Percentiles rank a stretch among this genome's conserved stretches.
phyloP scores from a whole-genome alignment of 2,797 vertebrate species.

The Sebastes umbrosus region DNA sequence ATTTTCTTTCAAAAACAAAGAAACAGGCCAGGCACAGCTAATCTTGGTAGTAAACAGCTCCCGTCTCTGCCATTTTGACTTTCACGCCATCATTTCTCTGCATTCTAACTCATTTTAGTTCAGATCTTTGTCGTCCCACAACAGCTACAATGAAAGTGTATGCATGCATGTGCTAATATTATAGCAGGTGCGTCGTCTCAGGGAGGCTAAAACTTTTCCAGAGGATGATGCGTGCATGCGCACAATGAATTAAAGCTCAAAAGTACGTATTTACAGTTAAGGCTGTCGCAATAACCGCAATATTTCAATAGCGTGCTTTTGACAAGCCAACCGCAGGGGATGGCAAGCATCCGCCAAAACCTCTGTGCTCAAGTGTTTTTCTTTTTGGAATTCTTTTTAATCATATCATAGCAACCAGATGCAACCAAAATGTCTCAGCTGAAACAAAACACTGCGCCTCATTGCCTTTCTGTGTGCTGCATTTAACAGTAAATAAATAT shows the following conservation, averaged over 20 bases:
- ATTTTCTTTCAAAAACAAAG: not conserved
- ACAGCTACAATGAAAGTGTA: not conserved
- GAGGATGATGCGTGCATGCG: not conserved
- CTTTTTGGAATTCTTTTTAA: no score
- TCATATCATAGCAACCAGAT: no score
- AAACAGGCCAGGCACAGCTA: not conserved
- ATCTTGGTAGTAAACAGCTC: slow-evolving; percentile 8
- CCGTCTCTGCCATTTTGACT: slow-evolving; percentile 28
- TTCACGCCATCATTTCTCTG: not conserved
- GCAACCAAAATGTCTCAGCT: no score
- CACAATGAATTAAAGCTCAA: not conserved
- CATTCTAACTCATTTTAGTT: not conserved
- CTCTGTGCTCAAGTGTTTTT: no score
- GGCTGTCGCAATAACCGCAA: no score
- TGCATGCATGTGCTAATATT: not conserved
- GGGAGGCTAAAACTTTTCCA: not conserved
- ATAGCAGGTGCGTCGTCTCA: not conserved
- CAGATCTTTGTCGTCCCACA: not conserved
- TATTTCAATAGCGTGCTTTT: no score
- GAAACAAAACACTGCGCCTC: no score
- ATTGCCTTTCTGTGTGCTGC: no score
- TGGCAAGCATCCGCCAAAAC: no score
- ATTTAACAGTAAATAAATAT: no score
- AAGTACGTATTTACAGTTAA: not conserved
- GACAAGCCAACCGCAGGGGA: no score